A percentile compares a stretch with the other conserved stretches of the same genome.
Evolutionary conservation across 2,888 invertebrate species (phyloP).

Genomic region (Argyra leucocephala): DNA sequence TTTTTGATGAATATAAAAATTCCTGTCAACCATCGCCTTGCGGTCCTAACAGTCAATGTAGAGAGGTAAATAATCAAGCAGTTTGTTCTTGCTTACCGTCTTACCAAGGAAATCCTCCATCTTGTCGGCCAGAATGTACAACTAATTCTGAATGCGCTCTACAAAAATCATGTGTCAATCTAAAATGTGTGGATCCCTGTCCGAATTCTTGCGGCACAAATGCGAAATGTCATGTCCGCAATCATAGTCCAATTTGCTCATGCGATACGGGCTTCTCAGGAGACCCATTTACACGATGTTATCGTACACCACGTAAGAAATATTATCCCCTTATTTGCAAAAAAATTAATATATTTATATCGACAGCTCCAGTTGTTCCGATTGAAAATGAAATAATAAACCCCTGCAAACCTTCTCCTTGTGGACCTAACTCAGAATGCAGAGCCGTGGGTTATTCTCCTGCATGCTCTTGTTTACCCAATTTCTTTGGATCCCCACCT

Average conservation of each 20-base stretch:
- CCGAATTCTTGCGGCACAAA: conserved; percentile 58
- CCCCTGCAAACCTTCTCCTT: conserved; percentile 57
- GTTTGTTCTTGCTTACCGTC: conserved; percentile 59
- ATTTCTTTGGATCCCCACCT: conserved; percentile 62
- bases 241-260: conserved; percentile 60
- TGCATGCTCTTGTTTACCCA: conserved; percentile 54
- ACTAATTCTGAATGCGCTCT: conserved; percentile 56
- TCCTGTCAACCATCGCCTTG: conserved; percentile 54
- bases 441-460: conserved; percentile 51
- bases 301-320: conserved; percentile 41
- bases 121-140: conserved; percentile 61
- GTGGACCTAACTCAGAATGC: conserved; percentile 61
- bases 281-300: conserved; percentile 57
- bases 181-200: conserved; percentile 62
- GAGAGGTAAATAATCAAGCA: conserved; percentile 55
- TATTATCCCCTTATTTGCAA: background rate
- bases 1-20: conserved; percentile 33
- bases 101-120: conserved; percentile 61
- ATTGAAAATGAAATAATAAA: conserved; percentile 42
- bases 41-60: conserved; percentile 71
- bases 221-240: conserved; percentile 58
- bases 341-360: background rate
- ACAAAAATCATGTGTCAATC: conserved; percentile 56
- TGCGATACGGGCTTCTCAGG: conserved; percentile 59
- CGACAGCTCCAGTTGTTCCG: conserved; percentile 29